Conservation (phyloP, 2,113 vertebrate species). For the Columbina picui region DNA sequence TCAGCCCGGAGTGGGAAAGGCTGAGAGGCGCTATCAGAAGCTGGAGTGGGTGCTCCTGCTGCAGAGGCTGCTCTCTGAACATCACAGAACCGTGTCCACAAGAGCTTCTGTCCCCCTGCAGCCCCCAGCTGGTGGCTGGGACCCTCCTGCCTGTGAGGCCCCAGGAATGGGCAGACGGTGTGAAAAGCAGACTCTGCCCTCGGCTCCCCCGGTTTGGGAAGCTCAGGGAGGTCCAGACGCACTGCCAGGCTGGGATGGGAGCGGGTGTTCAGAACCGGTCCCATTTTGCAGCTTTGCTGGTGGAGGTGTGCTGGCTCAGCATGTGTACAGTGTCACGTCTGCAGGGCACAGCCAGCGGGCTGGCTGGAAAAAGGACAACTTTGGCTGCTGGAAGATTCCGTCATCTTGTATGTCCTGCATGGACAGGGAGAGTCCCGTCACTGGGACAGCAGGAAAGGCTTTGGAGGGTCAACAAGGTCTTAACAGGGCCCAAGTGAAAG, state of each 20-base stretch:
- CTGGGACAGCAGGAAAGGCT: neutral
- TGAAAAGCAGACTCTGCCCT: neutral
- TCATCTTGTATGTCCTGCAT: neutral
- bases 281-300: neutral
- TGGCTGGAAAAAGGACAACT: neutral
- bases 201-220: neutral
- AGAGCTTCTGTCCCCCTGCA: neutral
- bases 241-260: neutral
- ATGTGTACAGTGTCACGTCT: fast-evolving
- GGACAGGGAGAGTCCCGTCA: neutral
- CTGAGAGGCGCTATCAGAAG: neutral
- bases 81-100: neutral
- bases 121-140: neutral
- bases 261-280: neutral
- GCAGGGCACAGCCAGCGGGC: neutral
- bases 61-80: neutral
- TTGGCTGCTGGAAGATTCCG: neutral
- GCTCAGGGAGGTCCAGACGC: neutral
- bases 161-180: neutral
- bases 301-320: neutral
- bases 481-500: neutral
- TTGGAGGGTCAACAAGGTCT: neutral
- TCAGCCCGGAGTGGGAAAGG: neutral
- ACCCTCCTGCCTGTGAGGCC: neutral
- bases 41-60: neutral